Evolutionary conservation across 2,113 vertebrate genomes (phyloP), one percentile per base, ranked within the genome.

Genomic region (Dasyprocta punctata): DNA sequence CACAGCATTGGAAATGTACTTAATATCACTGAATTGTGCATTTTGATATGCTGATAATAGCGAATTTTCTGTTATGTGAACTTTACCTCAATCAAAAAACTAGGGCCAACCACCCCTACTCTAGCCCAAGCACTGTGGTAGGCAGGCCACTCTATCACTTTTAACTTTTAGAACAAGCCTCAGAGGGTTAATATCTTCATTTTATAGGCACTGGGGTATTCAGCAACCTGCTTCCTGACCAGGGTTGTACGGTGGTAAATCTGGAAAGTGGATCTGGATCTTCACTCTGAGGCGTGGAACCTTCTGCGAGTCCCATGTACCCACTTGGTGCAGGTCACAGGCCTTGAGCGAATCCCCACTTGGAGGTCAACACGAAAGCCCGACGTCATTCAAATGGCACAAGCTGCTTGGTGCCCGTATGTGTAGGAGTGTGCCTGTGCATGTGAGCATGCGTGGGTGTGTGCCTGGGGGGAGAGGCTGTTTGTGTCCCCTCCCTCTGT

Each of bases 51-150:
- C 30, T 81, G 93, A 44, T 69, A n/a, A 36, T 41, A 44, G 63
- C 92, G 75, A 77, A 90, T 75, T 90, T 90, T 60, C 60, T n/a
- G 63, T 71, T 52, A 84, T 7, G 44, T 84, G 83, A 80, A 73
- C 91, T 93, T 96, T 67, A 80, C 49, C 3, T 86, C 49, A 8
- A 54, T 44, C 82, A 86, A 73, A n/a, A n/a, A 63, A 47, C 44
- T 44, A 85, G 16, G 69, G 17, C 41, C 12, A 24, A 5, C 11
- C 36, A 65, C 63, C n/a, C 13, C 24, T 54, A 20, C 12, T 71
- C 16, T 73, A 49, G 86, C 85, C 17, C 69, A 30, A 16, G 28
- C 8, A 4, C 22, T 81, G 14, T 33, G 82, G 17, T n/a, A 56
- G n/a, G 81, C 82, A 96, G 89, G 19, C 36, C 47, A 67, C 22